Base-by-base conservation (phyloP, 2,797 vertebrate genomes). In the Myotis findleyi region DNA sequence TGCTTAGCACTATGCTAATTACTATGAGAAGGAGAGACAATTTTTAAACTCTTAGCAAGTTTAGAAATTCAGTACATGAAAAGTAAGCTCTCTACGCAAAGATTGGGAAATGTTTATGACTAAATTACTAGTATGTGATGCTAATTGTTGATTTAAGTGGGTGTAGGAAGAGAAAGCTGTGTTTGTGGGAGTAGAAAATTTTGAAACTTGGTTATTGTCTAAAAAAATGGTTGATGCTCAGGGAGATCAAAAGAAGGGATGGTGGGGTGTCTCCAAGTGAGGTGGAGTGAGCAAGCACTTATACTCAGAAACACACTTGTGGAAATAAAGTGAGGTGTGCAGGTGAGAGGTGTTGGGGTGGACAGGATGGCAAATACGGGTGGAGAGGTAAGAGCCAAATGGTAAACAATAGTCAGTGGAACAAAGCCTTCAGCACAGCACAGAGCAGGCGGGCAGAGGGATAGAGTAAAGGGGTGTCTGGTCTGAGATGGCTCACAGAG, bases 161-260 rank as follows among this genome's bases (percentile, higher is more conserved):
- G 62, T 92, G 16, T 76, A 59, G 30, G 77, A 87, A 92, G 85
- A 75, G 25, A 77, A 89, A 73, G 25, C 21, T 79, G 49, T 83
- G 13, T 57, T 95, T 41, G 57, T 38, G 44, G 51, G 33, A 85
- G 27, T 25, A 91, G 66, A 77, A 73, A 36, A 91, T 33, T n/a
- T 33, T 81, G n/a, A 53, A 71, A 86, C n/a, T 13, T 77, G 75
- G 41, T 68, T 87, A 1, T 66, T 72, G 36, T 71, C 80, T 59
- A 18, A 87, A n/a, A n/a, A 44, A 69, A n/a, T 38, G 30, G 53
- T 21, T 53, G 73, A 17, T 44, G 7, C 14, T 27, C 3, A 49
- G 49, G 20, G 13, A 51, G 30, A 69, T 49, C 14, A 44, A 38
- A 33, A 89, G 20, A 84, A 92, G 30, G 18, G 21, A 16, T 44